These are phyloP conservation scores for Neotoma lepida DNA, from an alignment of 2,113 vertebrate genomes.

Conservation along the genomic window DNA sequence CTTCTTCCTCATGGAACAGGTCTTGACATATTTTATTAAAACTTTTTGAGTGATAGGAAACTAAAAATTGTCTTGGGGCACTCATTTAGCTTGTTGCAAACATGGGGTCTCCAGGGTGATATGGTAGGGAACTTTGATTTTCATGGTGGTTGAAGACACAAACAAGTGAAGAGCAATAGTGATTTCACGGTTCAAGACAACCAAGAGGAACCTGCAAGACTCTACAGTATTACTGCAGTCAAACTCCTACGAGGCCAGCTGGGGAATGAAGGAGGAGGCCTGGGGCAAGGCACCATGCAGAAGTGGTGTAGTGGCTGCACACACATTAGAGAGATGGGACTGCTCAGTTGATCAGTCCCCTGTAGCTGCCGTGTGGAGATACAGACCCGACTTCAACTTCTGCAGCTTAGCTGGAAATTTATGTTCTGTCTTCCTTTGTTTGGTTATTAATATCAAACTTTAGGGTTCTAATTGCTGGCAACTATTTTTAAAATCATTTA, in stretches of 20 bases:
- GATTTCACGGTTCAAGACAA: background rate
- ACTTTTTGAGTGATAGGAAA: background rate
- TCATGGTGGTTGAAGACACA: background rate
- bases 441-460: background rate
- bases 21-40: slow-evolving; percentile 11
- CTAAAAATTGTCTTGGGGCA: background rate
- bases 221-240: background rate
- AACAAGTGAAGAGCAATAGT: background rate
- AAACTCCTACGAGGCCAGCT: background rate
- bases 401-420: background rate
- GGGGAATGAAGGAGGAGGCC: background rate
- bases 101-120: background rate
- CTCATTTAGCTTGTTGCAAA: background rate
- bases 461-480: background rate
- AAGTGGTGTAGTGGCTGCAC: no score
- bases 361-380: background rate
- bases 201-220: background rate
- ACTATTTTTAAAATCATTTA: background rate
- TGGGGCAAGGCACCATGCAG: background rate
- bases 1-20: background rate
- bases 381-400: background rate
- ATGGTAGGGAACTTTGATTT: background rate
- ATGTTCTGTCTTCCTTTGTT: background rate
- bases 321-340: background rate
- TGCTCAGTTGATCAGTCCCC: background rate